These are phyloP conservation scores for Pinna nobilis DNA, from an alignment of 1,140 invertebrate genomes.

Conservation along the genomic window DNA sequence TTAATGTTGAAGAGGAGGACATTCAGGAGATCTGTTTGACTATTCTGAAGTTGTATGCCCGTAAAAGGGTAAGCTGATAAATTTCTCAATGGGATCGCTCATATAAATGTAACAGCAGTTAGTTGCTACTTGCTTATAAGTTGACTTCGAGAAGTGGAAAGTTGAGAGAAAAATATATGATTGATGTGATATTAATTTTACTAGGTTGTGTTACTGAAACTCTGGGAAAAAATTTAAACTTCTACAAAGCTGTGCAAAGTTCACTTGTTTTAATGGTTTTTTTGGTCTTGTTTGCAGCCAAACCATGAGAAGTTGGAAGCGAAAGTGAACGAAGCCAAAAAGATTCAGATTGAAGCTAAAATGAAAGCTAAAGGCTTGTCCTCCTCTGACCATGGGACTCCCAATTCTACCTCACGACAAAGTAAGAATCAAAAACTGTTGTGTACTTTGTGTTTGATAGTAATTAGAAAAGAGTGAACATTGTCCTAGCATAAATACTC, in stretches of 20 bases:
- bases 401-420: constrained; percentile 65
- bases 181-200: neutral
- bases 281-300: constrained; percentile 78
- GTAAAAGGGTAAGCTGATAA: constrained; percentile 61
- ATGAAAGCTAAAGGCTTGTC: constrained; percentile 78
- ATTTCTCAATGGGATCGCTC: too few relatives aligned
- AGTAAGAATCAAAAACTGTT: constrained; percentile 48
- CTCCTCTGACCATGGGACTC: constrained; percentile 64
- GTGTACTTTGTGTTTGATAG: neutral
- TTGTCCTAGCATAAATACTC: neutral
- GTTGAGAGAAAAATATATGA: neutral
- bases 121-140: too few relatives aligned
- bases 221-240: too few relatives aligned
- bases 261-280: constrained; percentile 48
- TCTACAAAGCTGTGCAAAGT: too few relatives aligned
- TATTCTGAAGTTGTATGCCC: constrained; percentile 89
- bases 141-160: too few relatives aligned
- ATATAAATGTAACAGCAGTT: too few relatives aligned
- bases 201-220: too few relatives aligned
- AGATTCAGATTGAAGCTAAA: constrained; percentile 85
- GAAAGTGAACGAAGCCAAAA: constrained; percentile 84
- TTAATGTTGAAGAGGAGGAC: constrained; percentile 87
- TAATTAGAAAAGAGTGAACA: neutral
- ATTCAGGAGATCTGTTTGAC: constrained; percentile 90
- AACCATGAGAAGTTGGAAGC: constrained; percentile 85